Evolutionary conservation across 2,888 invertebrate genomes (phyloP), one percentile per base, ranked within the genome.

Genomic region (Saturnia japonica): DNA sequence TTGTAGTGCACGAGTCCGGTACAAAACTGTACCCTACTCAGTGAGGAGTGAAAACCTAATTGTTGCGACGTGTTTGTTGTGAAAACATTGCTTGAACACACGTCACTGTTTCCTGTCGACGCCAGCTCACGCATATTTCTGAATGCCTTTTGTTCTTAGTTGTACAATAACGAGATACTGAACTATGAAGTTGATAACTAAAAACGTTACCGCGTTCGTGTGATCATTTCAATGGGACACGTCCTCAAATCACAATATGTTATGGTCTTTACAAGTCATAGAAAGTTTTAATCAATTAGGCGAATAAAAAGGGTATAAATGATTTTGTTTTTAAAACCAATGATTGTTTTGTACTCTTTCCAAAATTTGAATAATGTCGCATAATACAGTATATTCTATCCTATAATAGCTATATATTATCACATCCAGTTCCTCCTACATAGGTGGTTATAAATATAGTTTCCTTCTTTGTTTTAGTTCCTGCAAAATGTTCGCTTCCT

Each of bases 111-210:
- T 89, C 89, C 89, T 85, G 85, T 78, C 77, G 78, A 76, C 83
- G 82, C 80, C 83, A 84, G 84, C 83, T 34, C 74, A 80, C 83
- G 85, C 88, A 88, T 88, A 89, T 87, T 88, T 86, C 90, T 93
- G 91, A 93, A 92, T 87, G 84, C 84, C 88, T 84, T 90, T 93
- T 94, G 93, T 94, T 93, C 94, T 92, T 91, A 88, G 82, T 85
- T 85, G 78, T 85, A 91, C 91, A 91, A 88, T 89, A 82, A 81
- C 80, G 79, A 80, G 85, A 83, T 85, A 84, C 78, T 77, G 75
- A 74, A 82, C 79, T 77, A 76, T 76, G 73, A 78, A 80, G 78
- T 81, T 80, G 77, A 80, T 80, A 79, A 76, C 77, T 76, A 80
- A 76, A 34, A 72, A 51, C 66, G 42, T 66, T 66, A 42, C 60